A percentile compares a stretch with the other conserved stretches of the same genome.
Conservation (phyloP, 23 tunicate genomes). For the Trididemnum nubilum region DNA sequence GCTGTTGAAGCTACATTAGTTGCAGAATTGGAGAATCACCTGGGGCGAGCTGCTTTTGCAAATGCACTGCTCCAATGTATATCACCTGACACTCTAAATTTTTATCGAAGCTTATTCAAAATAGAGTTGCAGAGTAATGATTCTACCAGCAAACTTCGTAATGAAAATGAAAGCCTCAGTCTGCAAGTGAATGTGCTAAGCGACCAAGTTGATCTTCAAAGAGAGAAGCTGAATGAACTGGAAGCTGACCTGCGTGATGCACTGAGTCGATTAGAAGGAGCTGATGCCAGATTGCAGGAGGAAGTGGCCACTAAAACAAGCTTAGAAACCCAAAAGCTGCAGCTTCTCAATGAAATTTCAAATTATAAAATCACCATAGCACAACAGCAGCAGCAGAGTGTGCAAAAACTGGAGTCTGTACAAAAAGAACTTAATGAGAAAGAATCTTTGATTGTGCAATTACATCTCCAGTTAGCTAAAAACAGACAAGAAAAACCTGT, state of each 20-base stretch:
- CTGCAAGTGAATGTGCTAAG: constrained; percentile 57
- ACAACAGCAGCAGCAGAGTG: constrained; percentile 60
- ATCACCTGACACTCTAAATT: constrained; percentile 52
- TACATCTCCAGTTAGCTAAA: too few relatives aligned
- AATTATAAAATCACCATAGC: constrained; percentile 46
- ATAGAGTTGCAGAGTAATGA: constrained; percentile 11
- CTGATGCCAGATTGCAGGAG: constrained; percentile 61
- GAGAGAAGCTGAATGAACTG: constrained; percentile 64
- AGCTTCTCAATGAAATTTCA: constrained; percentile 60
- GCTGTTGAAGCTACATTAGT: constrained; percentile 72
- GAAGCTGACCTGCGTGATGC: constrained; percentile 32
- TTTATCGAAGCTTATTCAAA: constrained; percentile 59
- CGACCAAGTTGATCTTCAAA: constrained; percentile 86
- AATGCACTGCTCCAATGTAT: constrained; percentile 43
- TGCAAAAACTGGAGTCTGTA: too few relatives aligned
- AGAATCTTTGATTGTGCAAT: too few relatives aligned
- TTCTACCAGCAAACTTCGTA: not conserved
- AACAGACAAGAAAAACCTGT: too few relatives aligned
- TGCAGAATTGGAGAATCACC: constrained; percentile 36
- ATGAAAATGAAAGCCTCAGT: not conserved
- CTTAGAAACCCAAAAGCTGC: constrained; percentile 47
- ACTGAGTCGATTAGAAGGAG: constrained; percentile 45
- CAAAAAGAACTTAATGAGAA: too few relatives aligned
- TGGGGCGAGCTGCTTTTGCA: constrained; percentile 19
- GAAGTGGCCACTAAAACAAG: constrained; percentile 60